phyloP scores from a whole-genome alignment of 2,113 vertebrate species.

The Corythaixoides concolor region DNA sequence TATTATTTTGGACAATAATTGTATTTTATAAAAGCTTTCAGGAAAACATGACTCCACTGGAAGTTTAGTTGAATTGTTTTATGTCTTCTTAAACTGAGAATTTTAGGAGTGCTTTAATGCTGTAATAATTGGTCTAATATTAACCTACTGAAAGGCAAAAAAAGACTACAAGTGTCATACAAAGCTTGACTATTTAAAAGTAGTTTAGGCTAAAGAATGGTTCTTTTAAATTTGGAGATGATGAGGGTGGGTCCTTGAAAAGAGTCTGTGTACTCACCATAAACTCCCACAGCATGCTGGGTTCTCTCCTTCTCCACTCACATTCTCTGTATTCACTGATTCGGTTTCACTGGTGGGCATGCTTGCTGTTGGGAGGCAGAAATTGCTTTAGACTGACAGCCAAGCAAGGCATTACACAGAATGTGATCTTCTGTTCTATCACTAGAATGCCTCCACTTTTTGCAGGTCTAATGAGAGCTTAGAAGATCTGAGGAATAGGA shows the following conservation, averaged over 20 bases:
- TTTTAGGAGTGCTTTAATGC: background rate
- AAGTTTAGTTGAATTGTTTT: background rate
- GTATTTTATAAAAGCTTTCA: background rate
- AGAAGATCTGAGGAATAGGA: background rate
- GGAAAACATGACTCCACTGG: background rate
- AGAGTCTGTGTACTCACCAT: conserved; percentile 79
- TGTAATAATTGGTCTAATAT: background rate
- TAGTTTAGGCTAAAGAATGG: background rate
- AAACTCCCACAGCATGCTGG: conserved; percentile 85
- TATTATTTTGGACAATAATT: background rate
- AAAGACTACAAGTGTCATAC: fast-evolving
- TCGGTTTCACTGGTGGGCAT: conserved; percentile 94
- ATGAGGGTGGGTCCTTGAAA: background rate
- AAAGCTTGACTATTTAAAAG: background rate
- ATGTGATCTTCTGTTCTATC: background rate
- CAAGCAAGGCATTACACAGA: background rate
- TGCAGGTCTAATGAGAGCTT: background rate
- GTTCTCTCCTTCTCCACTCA: conserved; percentile 86
- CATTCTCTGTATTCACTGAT: conserved; percentile 93
- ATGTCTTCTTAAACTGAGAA: background rate
- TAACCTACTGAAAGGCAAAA: background rate
- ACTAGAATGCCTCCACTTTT: background rate
- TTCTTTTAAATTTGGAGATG: background rate
- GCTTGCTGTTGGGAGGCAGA: conserved; percentile 84
- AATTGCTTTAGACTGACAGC: background rate